Evolutionary conservation across 37 sponge, comb jelly and placozoan species (phyloP).

Genomic region (Halichondria panicea): DNA sequence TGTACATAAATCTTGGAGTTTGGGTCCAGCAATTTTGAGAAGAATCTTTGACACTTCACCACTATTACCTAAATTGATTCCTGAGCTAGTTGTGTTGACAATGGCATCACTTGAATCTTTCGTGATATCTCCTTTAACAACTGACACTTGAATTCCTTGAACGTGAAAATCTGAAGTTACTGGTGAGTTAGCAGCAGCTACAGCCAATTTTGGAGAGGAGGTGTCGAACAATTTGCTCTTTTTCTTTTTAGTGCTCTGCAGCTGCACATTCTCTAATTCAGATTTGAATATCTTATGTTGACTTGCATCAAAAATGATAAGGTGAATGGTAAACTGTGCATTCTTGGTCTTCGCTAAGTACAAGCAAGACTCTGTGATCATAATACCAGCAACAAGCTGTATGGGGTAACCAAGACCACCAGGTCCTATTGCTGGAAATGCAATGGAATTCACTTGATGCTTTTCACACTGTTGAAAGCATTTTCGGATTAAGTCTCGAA

Average conservation of each 20-base stretch:
- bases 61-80: slow-evolving; percentile 15
- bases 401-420: slow-evolving; percentile 37
- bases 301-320: slow-evolving; percentile 1
- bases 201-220: no score
- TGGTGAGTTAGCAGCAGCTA: no score
- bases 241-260: no score
- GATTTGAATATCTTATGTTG: slow-evolving; percentile 32
- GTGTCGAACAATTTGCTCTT: no score
- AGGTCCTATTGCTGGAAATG: slow-evolving; percentile 64
- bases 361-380: slow-evolving; percentile 11
- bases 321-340: no score
- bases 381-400: slow-evolving; percentile 16
- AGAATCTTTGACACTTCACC: slow-evolving; percentile 44
- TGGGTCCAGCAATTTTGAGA: slow-evolving; percentile 37
- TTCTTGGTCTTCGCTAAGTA: slow-evolving; percentile 7
- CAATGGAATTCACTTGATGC: slow-evolving; percentile 18
- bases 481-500: slow-evolving; percentile 18
- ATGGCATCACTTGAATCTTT: slow-evolving; percentile 41
- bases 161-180: no score
- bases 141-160: slow-evolving; percentile 14
- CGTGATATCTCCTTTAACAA: slow-evolving; percentile 53
- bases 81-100: slow-evolving; percentile 44
- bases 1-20: slow-evolving; percentile 31
- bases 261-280: slow-evolving; percentile 6
- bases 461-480: slow-evolving; percentile 28